Percentiles rank a stretch among this genome's conserved stretches.
These are phyloP conservation scores for Eilema depressum DNA, from an alignment of 2,888 invertebrate genomes.

Conservation along the genomic window DNA sequence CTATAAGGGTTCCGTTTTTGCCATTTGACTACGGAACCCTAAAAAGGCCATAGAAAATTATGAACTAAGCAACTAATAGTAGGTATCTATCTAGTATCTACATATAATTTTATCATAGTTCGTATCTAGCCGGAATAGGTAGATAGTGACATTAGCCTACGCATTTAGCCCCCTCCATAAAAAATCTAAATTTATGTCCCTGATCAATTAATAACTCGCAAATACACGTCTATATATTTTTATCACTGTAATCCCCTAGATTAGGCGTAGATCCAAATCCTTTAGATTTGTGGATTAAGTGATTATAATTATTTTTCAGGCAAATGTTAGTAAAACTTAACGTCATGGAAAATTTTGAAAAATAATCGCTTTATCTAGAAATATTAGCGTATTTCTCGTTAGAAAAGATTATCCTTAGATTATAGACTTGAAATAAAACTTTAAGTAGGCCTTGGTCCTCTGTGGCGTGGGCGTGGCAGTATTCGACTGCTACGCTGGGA, in stretches of 20 bases:
- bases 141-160: neutral
- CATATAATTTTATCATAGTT: neutral
- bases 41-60: too few species aligned
- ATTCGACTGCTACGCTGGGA: too few species aligned
- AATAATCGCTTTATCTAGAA: neutral
- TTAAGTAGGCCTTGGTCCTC: too few species aligned
- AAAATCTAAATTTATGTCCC: slow-evolving; percentile 4
- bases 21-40: too few species aligned
- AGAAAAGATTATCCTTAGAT: neutral
- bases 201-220: neutral
- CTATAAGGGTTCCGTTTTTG: too few species aligned
- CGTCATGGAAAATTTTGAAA: neutral
- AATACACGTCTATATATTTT: neutral
- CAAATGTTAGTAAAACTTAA: neutral
- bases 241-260: neutral
- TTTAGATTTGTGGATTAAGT: neutral
- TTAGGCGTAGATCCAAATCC: neutral
- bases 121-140: neutral
- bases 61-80: too few species aligned
- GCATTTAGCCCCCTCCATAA: slow-evolving; percentile 1
- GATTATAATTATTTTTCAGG: neutral
- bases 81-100: too few species aligned
- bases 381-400: neutral
- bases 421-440: too few species aligned
- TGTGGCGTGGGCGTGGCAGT: too few species aligned